Evolutionary conservation across 1,140 invertebrate species (phyloP), one percentile per base, ranked within the genome.

Genomic region (Mesaphorura yosii): DNA sequence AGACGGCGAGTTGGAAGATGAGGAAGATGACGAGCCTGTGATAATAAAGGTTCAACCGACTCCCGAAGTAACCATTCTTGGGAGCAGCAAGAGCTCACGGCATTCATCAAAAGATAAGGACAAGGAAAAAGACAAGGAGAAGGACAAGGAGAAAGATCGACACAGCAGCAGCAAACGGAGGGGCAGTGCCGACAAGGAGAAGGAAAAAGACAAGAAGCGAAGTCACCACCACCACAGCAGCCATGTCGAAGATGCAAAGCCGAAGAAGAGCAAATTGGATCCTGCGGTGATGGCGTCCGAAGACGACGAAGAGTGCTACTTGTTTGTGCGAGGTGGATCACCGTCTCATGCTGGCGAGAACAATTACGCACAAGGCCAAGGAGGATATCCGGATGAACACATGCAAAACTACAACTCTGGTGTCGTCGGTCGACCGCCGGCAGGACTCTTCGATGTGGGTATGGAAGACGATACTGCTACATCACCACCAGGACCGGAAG

Each of bases 271-370:
- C 38, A 28, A 59, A 65, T 17, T 60, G 60, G 20, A 51, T 72
- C 65, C 45, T 70, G 68, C 2, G 75, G 72, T 56, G 74, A 76
- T 26, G 73, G 75, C 46, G 78, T 80, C 57, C 15, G 49, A 25
- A 5, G 75, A 82, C 45, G 80, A 83, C 66, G 83, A 87, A 63
- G 81, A 79, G 60, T 83, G 86, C 65, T 81, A 84, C 78, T 70
- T 86, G 63, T 84, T 82, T 66, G 75, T 86, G 5, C 73, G 84
- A 37, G 83, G 84, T 44, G 83, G 81, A 28, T 75, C 73, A n/a
- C 73, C 74, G 10, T 55, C 68, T 39, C 51, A 23, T 3, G 38
- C 14, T 27, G 48, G 42, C 2, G 23, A 46, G 26, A 38, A 15
- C 19, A 42, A 15, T 3, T 54, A 29, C 22, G 39, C 45, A 29